Evolutionary conservation across 1,140 invertebrate species (phyloP).

Genomic region (Zaprionus africanus): DNA sequence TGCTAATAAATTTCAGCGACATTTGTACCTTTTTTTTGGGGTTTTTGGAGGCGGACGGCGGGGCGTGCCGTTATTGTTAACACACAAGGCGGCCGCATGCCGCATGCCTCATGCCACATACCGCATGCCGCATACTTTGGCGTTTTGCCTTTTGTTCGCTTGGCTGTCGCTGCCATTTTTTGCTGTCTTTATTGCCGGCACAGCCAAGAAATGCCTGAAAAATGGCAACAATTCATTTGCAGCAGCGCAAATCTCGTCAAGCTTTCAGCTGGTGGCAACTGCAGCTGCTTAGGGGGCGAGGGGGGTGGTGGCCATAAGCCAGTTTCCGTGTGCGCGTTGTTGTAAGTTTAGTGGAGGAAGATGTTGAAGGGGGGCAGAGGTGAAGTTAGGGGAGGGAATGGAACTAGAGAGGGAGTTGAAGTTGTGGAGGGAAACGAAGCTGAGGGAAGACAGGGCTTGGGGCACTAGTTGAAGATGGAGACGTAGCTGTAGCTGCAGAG

Average conservation of each 20-base stretch:
- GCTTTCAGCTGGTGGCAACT: slow-evolving; percentile 27
- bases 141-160: slow-evolving; percentile 46
- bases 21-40: slow-evolving; percentile 74
- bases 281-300: slow-evolving; percentile 48
- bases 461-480: slow-evolving; percentile 13
- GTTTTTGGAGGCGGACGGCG: background rate
- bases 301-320: background rate
- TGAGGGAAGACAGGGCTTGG: too few species aligned
- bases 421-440: too few species aligned
- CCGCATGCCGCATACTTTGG: slow-evolving; percentile 51
- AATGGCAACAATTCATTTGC: slow-evolving; percentile 80
- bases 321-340: slow-evolving; percentile 43
- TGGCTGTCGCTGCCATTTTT: slow-evolving; percentile 35
- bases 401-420: background rate
- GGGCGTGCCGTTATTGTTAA: slow-evolving; percentile 70
- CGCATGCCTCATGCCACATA: background rate
- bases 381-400: background rate
- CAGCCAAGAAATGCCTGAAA: slow-evolving; percentile 68
- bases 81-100: slow-evolving; percentile 59
- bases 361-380: background rate
- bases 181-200: slow-evolving; percentile 51
- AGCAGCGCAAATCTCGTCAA: slow-evolving; percentile 58
- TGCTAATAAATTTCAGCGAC: slow-evolving; percentile 76
- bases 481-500: background rate
- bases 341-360: slow-evolving; percentile 29